Evolutionary conservation across 2,797 vertebrate genomes (phyloP).

Genomic region (Octomys mimax): DNA sequence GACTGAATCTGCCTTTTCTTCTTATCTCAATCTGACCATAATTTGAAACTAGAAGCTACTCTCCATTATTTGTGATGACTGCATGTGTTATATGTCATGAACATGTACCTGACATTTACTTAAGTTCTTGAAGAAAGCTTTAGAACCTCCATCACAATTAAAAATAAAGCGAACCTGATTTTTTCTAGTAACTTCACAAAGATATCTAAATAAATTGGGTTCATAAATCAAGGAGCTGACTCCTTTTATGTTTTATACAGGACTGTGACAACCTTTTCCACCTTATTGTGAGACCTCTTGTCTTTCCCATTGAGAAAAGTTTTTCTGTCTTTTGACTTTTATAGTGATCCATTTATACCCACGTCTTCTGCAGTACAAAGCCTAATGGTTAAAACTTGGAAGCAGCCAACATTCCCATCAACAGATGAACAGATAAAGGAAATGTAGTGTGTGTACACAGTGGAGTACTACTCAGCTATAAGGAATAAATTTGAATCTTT

Average conservation of each 20-base stretch:
- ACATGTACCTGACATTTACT: not conserved
- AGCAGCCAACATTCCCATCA: not conserved
- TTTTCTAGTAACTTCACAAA: not conserved
- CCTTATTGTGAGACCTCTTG: too few relatives aligned
- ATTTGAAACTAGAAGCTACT: not conserved
- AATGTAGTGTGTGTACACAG: not conserved
- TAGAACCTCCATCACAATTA: not conserved
- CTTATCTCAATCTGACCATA: not conserved
- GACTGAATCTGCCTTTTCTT: not conserved
- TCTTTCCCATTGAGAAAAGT: not conserved
- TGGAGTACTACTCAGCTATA: not conserved
- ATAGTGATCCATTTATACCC: not conserved
- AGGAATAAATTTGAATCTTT: not conserved
- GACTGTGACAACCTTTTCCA: accelerated
- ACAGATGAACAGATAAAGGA: not conserved
- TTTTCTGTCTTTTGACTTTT: not conserved
- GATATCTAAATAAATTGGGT: not conserved
- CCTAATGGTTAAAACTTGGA: not conserved
- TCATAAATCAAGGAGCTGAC: not conserved
- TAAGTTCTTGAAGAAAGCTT: conserved; percentile 15
- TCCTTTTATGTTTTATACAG: not conserved
- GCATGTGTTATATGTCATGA: not conserved
- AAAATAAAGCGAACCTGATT: not conserved
- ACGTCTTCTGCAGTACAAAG: not conserved
- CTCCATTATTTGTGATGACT: not conserved